Evolutionary conservation across 2,113 vertebrate genomes (phyloP).

Genomic region (Crotalus viridis): DNA sequence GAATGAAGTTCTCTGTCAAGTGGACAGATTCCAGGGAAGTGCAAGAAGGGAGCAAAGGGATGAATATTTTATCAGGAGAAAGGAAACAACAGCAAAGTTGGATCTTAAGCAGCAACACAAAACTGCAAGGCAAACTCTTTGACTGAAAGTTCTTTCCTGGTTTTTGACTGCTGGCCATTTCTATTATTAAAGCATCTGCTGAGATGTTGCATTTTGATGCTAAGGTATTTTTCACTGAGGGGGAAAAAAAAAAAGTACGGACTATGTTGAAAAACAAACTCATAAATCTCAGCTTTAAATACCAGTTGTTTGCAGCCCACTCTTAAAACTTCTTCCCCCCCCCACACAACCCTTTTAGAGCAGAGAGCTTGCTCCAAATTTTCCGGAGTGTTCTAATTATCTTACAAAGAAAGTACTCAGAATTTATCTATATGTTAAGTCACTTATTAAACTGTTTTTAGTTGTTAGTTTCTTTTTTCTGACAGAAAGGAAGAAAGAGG

Average conservation of each 20-base stretch:
- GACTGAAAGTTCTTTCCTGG: conserved; percentile 58
- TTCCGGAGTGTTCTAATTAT: background rate
- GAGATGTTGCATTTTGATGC: conserved; percentile 71
- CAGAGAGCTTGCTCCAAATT: background rate
- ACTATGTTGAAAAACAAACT: conserved; percentile 71
- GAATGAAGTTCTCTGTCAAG: background rate
- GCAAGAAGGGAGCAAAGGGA: conserved; percentile 34
- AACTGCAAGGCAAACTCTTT: conserved; percentile 57
- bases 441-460: background rate
- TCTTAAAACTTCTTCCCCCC: conserved; percentile 55
- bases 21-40: conserved; percentile 40
- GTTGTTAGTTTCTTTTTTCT: background rate
- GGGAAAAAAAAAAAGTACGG: conserved; percentile 50
- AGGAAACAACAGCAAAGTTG: conserved; percentile 38
- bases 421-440: background rate
- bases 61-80: conserved; percentile 51
- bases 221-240: conserved; percentile 65
- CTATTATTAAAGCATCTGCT: conserved; percentile 71
- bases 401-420: background rate
- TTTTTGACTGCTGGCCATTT: conserved; percentile 61
- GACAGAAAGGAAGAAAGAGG: background rate
- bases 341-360: background rate
- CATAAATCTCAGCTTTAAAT: conserved; percentile 70
- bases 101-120: conserved; percentile 50
- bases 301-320: conserved; percentile 56